Evolutionary conservation across 2,888 invertebrate genomes (phyloP), one percentile per base, ranked within the genome.

Genomic region (Gandaritis pyraliata): DNA sequence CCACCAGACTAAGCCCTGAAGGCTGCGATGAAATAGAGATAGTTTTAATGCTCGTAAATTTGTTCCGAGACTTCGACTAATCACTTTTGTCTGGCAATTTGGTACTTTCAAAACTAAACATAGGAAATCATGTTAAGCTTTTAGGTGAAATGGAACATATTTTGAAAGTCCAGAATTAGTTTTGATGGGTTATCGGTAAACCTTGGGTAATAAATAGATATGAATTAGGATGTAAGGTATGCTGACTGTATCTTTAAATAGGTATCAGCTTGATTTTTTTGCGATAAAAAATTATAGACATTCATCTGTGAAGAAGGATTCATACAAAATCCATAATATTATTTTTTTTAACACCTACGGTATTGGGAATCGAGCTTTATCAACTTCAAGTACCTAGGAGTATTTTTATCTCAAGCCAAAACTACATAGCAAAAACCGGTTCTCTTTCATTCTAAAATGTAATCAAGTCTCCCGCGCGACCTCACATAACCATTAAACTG

Each of bases 11-110:
- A 80, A 85, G 78, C 83, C 82, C 82, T 82, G 79, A 75, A 83
- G 81, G 81, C 79, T 74, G 70, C 82, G 85, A 86, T 87, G 85
- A 83, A 89, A 86, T 84, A 81, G 84, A 90, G 86, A 88, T 90
- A 90, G 90, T 90, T 90, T 88, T 90, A 89, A 90, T 86, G 86
- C 85, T 84, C 88, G 84, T 89, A 90, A 90, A 90, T 90, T 88
- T 74, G 82, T 87, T 85, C 75, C 77, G 81, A 82, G 80, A 77
- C 83, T 83, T 85, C 83, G 79, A 85, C 85, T 86, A 88, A 89
- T 89, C 86, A 85, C 80, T 86, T 81, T 81, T 78, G 77, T 75
- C 77, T 72, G 76, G 75, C 73, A 82, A 83, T 85, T 86, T 80
- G 81, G 74, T 75, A 87, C 80, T 83, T 85, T 75, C 73, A 75